Conservation (phyloP, 2,113 vertebrate genomes). For the Gallinago undulata region DNA sequence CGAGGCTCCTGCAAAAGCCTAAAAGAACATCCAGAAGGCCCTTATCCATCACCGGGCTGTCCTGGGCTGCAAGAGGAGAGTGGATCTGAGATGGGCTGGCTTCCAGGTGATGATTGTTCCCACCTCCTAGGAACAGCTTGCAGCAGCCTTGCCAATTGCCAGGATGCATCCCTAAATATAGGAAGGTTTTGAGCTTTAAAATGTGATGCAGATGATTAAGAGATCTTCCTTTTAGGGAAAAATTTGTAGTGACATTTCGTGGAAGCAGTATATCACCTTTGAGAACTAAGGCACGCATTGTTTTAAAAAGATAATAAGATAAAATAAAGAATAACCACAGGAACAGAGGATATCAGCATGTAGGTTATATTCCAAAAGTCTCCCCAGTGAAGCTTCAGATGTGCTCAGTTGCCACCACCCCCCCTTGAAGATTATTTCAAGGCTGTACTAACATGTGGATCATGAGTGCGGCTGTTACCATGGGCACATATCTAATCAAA, state of each 20-base stretch:
- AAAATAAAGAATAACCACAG: not conserved
- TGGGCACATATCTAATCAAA: constrained; percentile 52
- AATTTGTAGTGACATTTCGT: not conserved
- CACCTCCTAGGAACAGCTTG: not conserved
- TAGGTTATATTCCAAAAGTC: not conserved
- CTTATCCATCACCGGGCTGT: not conserved
- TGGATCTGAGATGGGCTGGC: not conserved
- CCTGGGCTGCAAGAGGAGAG: not conserved
- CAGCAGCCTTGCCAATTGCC: constrained; percentile 19
- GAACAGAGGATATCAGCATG: not conserved
- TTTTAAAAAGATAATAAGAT: not conserved
- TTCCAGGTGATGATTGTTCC: constrained; percentile 9
- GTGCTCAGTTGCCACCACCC: not conserved
- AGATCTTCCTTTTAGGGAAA: constrained; percentile 30
- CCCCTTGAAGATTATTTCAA: constrained; percentile 10
- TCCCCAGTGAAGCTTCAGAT: not conserved
- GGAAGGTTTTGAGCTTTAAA: not conserved
- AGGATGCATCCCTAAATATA: constrained; percentile 30
- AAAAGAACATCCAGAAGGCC: not conserved
- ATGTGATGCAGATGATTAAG: not conserved
- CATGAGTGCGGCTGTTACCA: constrained; percentile 32
- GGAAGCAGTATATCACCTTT: constrained; percentile 20
- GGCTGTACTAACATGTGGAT: not conserved
- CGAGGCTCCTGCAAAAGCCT: not conserved
- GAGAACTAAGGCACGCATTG: not conserved